phyloP scores from a whole-genome alignment of 2,888 invertebrate species.

The Tholera decimalis region DNA sequence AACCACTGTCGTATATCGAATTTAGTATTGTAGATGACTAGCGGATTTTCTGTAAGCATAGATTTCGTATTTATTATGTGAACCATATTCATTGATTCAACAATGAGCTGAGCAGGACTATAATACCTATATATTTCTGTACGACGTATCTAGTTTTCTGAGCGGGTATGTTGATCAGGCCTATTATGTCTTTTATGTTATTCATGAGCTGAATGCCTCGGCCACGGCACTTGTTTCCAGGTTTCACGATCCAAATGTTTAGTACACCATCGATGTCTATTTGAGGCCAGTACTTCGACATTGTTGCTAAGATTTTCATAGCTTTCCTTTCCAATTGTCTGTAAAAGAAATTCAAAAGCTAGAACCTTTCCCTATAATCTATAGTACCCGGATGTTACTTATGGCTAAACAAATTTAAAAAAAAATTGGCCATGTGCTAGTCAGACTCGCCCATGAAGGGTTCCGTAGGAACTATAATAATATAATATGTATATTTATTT shows the following conservation, averaged over 20 bases:
- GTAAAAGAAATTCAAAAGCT: constrained; percentile 41
- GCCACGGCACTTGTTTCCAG: constrained; percentile 98
- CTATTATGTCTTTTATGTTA: constrained; percentile 96
- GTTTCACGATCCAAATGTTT: constrained; percentile 99
- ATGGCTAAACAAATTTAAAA: too few species aligned
- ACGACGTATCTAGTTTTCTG: constrained; percentile 96
- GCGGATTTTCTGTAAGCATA: constrained; percentile 94
- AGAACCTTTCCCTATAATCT: background rate
- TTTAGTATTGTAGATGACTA: constrained; percentile 97
- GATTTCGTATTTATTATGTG: constrained; percentile 4
- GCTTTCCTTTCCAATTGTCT: constrained; percentile 90
- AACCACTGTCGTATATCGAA: constrained; percentile 99
- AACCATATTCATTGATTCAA: constrained; percentile 16
- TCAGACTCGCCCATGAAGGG: too few species aligned
- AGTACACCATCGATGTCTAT: constrained; percentile 96
- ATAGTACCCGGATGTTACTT: too few species aligned
- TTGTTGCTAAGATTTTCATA: constrained; percentile 92
- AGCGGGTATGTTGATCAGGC: constrained; percentile 93
- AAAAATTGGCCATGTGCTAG: too few species aligned
- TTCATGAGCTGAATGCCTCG: constrained; percentile 97
- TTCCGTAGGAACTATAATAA: too few species aligned
- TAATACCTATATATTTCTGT: constrained; percentile 98
- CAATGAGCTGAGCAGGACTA: constrained; percentile 12
- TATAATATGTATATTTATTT: too few species aligned
- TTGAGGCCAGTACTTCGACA: constrained; percentile 95